Evolutionary conservation across 2,113 vertebrate species (phyloP), one percentile per base, ranked within the genome.

Genomic region (Chinchilla lanigera): DNA sequence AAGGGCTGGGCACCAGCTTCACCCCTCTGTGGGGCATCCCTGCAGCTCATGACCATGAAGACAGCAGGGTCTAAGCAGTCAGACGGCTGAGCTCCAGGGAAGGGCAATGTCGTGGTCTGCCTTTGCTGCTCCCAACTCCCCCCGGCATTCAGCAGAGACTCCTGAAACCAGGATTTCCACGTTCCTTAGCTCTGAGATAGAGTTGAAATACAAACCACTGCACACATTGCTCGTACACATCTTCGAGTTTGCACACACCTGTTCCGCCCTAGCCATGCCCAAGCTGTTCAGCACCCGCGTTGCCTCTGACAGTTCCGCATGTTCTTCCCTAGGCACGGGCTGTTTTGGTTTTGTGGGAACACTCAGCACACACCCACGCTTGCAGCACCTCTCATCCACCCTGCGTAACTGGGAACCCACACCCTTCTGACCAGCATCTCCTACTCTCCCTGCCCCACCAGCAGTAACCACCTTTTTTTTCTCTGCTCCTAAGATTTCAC

Each of bases 401-500:
- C 16, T n/a, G 13, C 35, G 8, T 56, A 41, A 30, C 10, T 5
- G n/a, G 38, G 26, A 38, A 3, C 3, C 24, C 5, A 19, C 33
- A 3, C 1, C 60, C 7, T 35, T 71, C 8, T 19, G 50, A 11
- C 50, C 65, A 5, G 14, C 35, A 2, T n/a, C 16, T 10, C 67
- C 14, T 30, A 26, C 20, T 44, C 5, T 8, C 33, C 52, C n/a
- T 16, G 2, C 24, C 3, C 63, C 9, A 26, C n/a, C n/a, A 5
- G 5, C 52, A 4, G 26, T 11, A 12, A 71, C n/a, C n/a, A 33
- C 2, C 3, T 50, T 0, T 30, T 41, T 28, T 38, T 4, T 73
- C 67, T 41, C 67, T 20, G n/a, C 65, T 30, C 30, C 86, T 33
- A 1, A 13, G 52, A 20, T 17, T 22, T 13, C 69, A 58, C 26